Percentiles rank a stretch among this genome's conserved stretches.
Evolutionary conservation across 2,888 invertebrate genomes (phyloP).

Genomic region (Blastobasis adustella): DNA sequence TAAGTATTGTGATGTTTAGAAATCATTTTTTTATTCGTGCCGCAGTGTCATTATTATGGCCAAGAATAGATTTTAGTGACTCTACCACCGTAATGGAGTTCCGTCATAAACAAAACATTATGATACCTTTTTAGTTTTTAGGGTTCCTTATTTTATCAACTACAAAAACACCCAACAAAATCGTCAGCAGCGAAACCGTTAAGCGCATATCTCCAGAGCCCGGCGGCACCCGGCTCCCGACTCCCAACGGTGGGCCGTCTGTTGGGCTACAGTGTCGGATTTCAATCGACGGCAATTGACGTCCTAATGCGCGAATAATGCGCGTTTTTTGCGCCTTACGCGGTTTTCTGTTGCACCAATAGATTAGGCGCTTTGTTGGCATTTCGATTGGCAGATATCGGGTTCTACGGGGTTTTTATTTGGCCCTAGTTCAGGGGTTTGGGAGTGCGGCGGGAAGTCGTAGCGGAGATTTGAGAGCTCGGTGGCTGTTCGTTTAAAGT

Average conservation of each 20-base stretch:
- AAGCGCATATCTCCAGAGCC: not conserved
- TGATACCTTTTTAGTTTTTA: no score
- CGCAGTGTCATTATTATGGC: no score
- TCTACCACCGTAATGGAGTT: no score
- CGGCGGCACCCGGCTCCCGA: not conserved
- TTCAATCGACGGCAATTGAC: constrained; percentile 54
- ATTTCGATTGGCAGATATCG: no score
- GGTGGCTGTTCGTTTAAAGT: not conserved
- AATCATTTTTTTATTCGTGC: no score
- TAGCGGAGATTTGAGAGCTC: not conserved
- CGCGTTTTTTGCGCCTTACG: constrained; percentile 18
- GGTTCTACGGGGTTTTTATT: not conserved
- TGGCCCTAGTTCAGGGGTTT: not conserved
- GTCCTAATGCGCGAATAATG: constrained; percentile 31
- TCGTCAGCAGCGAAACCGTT: no score
- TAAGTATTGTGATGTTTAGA: no score
- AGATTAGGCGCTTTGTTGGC: not conserved
- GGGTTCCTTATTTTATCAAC: no score
- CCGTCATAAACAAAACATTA: no score
- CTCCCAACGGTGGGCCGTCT: constrained; percentile 3
- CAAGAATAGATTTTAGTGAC: no score
- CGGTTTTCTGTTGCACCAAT: constrained; percentile 1
- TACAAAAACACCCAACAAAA: no score
- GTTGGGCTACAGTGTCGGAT: not conserved
- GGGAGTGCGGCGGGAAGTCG: not conserved